Evolutionary conservation across 2,797 vertebrate genomes (phyloP), one percentile per base, ranked within the genome.

Genomic region (Notolabrus celidotus): DNA sequence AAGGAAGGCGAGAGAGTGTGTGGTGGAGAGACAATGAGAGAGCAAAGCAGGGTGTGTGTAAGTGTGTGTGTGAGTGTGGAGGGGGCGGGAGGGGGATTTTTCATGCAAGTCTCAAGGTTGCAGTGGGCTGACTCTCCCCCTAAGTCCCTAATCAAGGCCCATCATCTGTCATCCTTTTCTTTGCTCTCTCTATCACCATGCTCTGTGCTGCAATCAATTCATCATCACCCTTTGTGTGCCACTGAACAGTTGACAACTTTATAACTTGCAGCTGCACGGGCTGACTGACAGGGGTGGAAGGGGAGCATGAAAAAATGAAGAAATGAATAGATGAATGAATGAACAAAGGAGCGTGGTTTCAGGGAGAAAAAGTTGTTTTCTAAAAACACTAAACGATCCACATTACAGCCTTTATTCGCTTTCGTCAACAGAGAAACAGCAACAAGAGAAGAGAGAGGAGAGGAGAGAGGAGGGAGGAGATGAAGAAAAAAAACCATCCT

Each of bases 31-130:
- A 90, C 86, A 90, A 89, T 89, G 79, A 87, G 84, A 50, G 74
- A 81, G 85, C 70, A 78, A 74, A 41, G 67, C 61, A 53, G 73
- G 38, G 73, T 69, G 79, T 50, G 49, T 64, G 67, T 64, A 47
- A 51, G 65, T 60, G 64, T 60, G 54, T 67, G 22, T 60, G 47
- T 71, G 65, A 41, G 36, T 38, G 53, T 43, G 33, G 38, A 38
- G 7, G 19, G 25, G 52, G 34, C 53, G 50, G 38, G 52, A 58
- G 71, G 82, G 92, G 74, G 71, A 86, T 89, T 94, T 95, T 95
- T 95, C 90, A 83, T 94, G 94, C 95, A 92, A 95, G 95, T 96
- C 94, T 96, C 95, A 95, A 97, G 96, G 96, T 96, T 97, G 96
- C 95, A 94, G 94, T 94, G 94, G 94, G 94, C 94, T 93, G 93